Conservation (phyloP, 1,140 invertebrate species). For the Magallana gigas region DNA sequence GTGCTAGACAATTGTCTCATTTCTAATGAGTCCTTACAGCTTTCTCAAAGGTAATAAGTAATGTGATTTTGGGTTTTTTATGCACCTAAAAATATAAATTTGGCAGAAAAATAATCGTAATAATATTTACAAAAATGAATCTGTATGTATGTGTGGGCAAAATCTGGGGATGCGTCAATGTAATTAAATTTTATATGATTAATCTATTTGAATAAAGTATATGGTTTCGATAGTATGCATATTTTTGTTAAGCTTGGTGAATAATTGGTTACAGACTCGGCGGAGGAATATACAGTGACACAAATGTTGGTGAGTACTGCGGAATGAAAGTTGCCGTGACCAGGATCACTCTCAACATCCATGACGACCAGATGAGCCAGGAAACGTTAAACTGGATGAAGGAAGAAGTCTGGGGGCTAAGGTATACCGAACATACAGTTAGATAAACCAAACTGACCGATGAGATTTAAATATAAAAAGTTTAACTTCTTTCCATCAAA, state of each 20-base stretch:
- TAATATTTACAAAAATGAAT: too few species aligned
- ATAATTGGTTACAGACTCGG: constrained; percentile 66
- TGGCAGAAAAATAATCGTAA: too few species aligned
- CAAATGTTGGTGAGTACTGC: constrained; percentile 72
- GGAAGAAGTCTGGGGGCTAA: constrained; percentile 69
- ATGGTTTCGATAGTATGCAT: too few species aligned
- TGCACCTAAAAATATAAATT: too few species aligned
- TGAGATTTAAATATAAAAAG: neutral
- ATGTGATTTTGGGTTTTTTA: too few species aligned
- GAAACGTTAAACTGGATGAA: constrained; percentile 68
- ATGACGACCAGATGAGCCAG: constrained; percentile 70
- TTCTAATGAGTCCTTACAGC: constrained; percentile 56
- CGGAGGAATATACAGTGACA: constrained; percentile 76
- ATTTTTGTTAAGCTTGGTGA: too few species aligned
- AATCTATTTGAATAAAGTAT: too few species aligned
- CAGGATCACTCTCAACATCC: constrained; percentile 72
- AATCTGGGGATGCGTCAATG: too few species aligned
- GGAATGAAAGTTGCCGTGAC: constrained; percentile 74
- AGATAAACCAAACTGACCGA: neutral
- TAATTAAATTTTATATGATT: too few species aligned
- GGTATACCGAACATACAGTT: constrained; percentile 52
- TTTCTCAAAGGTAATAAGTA: constrained; percentile 67
- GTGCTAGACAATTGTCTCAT: constrained; percentile 63
- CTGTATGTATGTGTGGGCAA: too few species aligned
- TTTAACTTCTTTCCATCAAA: neutral